Base-by-base conservation (phyloP, 2,113 vertebrate species). In the Chinchilla lanigera region DNA sequence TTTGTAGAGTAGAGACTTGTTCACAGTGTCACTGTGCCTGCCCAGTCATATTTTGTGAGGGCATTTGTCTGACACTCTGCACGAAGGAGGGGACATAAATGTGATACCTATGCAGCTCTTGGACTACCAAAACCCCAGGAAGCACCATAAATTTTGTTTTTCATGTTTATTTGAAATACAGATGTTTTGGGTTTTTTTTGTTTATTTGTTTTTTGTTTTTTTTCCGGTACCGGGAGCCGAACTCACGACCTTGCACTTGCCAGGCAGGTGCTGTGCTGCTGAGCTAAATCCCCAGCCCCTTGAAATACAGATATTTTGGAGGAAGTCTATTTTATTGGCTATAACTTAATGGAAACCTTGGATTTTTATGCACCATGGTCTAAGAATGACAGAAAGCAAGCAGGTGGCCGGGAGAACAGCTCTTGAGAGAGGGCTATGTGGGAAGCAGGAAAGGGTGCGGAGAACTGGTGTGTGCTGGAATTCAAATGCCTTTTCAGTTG, bases 231-330 rank as follows among this genome's bases (percentile, higher is more conserved):
- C n/a, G n/a, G n/a, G n/a, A n/a, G n/a, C n/a, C n/a, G n/a, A n/a
- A n/a, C n/a, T n/a, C n/a, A n/a, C n/a, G n/a, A n/a, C n/a, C n/a
- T n/a, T n/a, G n/a, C n/a, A n/a, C n/a, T n/a, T n/a, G n/a, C n/a
- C n/a, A n/a, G n/a, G n/a, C n/a, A n/a, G n/a, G n/a, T n/a, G n/a
- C n/a, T n/a, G n/a, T n/a, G n/a, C n/a, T n/a, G n/a, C n/a, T n/a
- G n/a, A n/a, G n/a, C n/a, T n/a, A n/a, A n/a, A n/a, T n/a, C n/a
- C n/a, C n/a, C n/a, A n/a, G n/a, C n/a, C n/a, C n/a, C n/a, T 86
- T 80, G 90, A 96, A 88, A 80, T 63, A 94, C 84, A 93, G 3
- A 82, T 95, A 90, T 94, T 97, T 97, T 83, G 26, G 52, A 96
- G 82, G 56, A n/a, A 44, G 81, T 78, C 82, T 88, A 20, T 97